These are phyloP conservation scores for Thymelicus lineola DNA, from an alignment of 2,888 invertebrate species.

Conservation along the genomic window DNA sequence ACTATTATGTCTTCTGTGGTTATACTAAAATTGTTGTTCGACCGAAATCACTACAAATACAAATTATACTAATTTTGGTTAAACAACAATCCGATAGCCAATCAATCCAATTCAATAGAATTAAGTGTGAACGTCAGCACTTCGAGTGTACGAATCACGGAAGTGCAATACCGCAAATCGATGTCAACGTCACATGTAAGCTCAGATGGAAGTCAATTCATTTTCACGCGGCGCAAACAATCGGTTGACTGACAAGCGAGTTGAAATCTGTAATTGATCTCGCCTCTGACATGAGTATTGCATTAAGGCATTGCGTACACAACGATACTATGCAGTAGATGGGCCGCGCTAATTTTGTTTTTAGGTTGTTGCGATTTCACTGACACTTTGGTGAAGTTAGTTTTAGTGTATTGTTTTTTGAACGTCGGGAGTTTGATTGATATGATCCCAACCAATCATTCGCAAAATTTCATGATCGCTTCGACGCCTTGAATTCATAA, in stretches of 20 bases:
- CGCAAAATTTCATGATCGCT: too few species aligned
- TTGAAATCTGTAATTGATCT: constrained; percentile 37
- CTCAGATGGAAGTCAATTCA: constrained; percentile 24
- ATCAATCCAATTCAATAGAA: constrained; percentile 5
- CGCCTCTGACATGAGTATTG: constrained; percentile 22
- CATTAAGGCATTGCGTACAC: constrained; percentile 16
- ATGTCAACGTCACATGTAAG: constrained; percentile 25
- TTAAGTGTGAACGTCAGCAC: constrained; percentile 5
- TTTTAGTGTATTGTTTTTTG: too few species aligned
- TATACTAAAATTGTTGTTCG: too few species aligned
- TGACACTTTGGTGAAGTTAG: too few species aligned
- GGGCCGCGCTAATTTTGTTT: neutral
- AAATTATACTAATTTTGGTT: neutral
- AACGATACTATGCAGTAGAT: neutral
- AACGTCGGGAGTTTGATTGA: too few species aligned
- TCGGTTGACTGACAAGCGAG: constrained; percentile 32
- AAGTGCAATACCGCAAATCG: constrained; percentile 22
- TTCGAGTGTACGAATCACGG: constrained; percentile 11
- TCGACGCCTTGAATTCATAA: too few species aligned
- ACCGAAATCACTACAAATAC: too few species aligned
- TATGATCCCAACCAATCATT: too few species aligned
- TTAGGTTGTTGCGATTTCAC: neutral
- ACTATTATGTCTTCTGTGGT: too few species aligned
- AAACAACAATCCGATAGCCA: neutral
- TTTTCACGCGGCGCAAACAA: constrained; percentile 33